Conservation (phyloP, 2,888 invertebrate genomes). For the Mactromeris polynyma region DNA sequence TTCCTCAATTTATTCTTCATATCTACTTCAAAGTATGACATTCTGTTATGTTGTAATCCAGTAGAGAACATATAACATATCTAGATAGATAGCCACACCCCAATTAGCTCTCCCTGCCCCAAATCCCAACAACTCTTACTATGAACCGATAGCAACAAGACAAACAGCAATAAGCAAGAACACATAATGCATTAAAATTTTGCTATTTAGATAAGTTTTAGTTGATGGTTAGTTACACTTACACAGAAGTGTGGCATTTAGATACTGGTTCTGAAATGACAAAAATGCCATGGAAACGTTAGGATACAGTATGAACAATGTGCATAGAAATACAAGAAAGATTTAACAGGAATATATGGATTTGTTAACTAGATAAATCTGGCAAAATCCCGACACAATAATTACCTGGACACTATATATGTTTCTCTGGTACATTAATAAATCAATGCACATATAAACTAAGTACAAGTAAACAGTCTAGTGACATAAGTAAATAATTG, state of each 20-base stretch:
- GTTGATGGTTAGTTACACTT: background rate
- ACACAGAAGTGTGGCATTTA: background rate
- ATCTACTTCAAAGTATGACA: no score
- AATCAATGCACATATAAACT: no score
- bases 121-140: background rate
- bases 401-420: no score
- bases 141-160: background rate
- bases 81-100: no score
- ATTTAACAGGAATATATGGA: background rate
- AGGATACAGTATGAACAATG: background rate
- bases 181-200: background rate
- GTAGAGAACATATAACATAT: no score
- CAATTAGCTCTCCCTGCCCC: background rate
- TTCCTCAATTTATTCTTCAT: no score
- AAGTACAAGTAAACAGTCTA: no score
- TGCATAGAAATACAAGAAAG: background rate
- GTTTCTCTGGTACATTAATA: no score
- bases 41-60: no score
- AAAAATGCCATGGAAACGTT: background rate
- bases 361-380: background rate
- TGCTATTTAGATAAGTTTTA: background rate
- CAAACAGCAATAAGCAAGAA: background rate
- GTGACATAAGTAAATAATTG: no score
- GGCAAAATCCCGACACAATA: background rate
- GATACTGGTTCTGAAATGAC: conserved; percentile 13